Conservation (phyloP, 2,113 vertebrate genomes). For the Galeopterus variegatus region DNA sequence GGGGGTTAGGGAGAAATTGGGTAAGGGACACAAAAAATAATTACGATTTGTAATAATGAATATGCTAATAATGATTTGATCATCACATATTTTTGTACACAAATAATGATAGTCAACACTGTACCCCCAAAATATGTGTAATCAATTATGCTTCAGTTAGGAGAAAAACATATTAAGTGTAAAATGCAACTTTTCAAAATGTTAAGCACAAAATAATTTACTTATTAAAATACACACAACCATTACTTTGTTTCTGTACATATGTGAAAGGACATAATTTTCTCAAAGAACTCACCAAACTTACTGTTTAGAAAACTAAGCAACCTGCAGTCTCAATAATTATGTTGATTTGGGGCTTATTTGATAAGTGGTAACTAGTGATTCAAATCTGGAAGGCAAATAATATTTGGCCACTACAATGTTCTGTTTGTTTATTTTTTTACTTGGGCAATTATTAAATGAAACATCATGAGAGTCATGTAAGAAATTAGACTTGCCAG, state of each 20-base stretch:
- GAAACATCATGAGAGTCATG: not conserved
- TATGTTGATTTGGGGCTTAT: not conserved
- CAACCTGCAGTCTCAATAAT: not conserved
- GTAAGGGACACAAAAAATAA: too few relatives aligned
- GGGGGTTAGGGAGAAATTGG: too few relatives aligned
- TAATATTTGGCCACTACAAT: not conserved
- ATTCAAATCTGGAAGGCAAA: not conserved
- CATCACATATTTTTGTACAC: too few relatives aligned
- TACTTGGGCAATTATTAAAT: not conserved
- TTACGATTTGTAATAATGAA: too few relatives aligned
- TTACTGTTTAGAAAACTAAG: not conserved
- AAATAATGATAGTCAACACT: too few relatives aligned
- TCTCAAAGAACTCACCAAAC: not conserved
- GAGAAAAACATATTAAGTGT: not conserved
- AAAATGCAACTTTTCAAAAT: not conserved
- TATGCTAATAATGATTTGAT: too few relatives aligned
- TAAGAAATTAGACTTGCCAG: not conserved
- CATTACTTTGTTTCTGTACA: not conserved
- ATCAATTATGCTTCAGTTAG: too few relatives aligned
- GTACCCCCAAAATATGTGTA: too few relatives aligned
- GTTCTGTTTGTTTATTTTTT: not conserved
- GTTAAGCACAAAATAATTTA: not conserved
- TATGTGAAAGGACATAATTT: not conserved
- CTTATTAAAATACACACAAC: not conserved
- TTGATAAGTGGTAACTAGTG: not conserved